Percentiles rank a stretch among this genome's conserved stretches.
Evolutionary conservation across 2,888 invertebrate genomes (phyloP).

Genomic region (Drosophila neotestacea): DNA sequence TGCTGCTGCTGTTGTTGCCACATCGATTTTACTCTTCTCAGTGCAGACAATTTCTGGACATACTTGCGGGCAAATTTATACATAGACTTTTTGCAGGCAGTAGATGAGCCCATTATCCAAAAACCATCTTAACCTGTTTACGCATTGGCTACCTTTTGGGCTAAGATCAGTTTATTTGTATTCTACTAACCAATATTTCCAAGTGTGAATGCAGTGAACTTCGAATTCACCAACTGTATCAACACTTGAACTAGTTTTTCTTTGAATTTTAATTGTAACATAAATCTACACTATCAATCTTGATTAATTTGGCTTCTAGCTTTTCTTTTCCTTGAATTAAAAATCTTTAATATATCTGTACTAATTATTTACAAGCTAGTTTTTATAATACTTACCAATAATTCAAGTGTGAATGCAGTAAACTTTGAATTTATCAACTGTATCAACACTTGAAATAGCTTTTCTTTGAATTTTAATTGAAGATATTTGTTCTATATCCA

Average conservation of each 20-base stretch:
- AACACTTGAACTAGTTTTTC: background rate
- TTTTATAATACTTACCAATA: background rate
- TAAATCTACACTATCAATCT: no score
- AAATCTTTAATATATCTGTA: background rate
- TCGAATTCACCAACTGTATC: slow-evolving; percentile 1
- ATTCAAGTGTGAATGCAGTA: slow-evolving; percentile 1
- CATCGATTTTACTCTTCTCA: slow-evolving; percentile 19
- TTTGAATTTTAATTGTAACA: no score
- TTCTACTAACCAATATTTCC: background rate
- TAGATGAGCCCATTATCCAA: slow-evolving; percentile 16
- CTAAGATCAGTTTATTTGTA: background rate
- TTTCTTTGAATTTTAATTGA: background rate
- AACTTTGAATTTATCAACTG: slow-evolving; percentile 1
- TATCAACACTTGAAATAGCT: background rate
- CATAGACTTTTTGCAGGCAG: slow-evolving; percentile 10
- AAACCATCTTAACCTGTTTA: slow-evolving; percentile 19
- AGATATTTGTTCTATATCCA: no score
- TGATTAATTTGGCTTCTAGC: no score
- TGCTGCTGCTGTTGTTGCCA: slow-evolving; percentile 32
- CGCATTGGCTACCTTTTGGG: background rate
- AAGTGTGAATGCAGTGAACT: slow-evolving; percentile 1
- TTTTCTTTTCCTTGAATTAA: no score
- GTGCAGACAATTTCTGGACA: slow-evolving; percentile 38
- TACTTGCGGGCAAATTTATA: slow-evolving; percentile 20
- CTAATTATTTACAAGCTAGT: background rate